A percentile compares a stretch with the other conserved stretches of the same genome.
Conservation (phyloP, 2,113 vertebrate genomes). For the Eclectus roratus region DNA sequence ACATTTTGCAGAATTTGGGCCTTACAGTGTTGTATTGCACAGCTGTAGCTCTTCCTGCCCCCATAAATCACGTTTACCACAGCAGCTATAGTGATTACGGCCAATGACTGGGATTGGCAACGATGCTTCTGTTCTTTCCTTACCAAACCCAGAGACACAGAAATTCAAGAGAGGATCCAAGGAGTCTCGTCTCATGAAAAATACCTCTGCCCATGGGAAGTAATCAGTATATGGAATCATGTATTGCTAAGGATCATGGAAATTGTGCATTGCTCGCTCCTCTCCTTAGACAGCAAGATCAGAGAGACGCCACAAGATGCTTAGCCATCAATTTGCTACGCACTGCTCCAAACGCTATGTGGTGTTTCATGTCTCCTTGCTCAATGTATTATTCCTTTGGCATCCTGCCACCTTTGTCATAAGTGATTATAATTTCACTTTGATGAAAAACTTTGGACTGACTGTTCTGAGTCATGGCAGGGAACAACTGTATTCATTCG, state of each 20-base stretch:
- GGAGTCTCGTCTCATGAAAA: neutral
- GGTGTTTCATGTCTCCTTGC: neutral
- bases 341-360: neutral
- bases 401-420: neutral
- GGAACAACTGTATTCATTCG: neutral
- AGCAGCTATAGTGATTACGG: neutral
- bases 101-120: rapidly evolving
- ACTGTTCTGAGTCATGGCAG: neutral
- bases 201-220: neutral
- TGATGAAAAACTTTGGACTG: neutral
- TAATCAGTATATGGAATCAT: rapidly evolving
- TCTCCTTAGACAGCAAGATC: neutral
- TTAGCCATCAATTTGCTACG: neutral
- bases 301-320: neutral
- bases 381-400: neutral
- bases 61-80: neutral
- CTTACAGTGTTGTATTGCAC: rapidly evolving
- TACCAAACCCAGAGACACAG: neutral
- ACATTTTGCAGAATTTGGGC: neutral
- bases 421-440: neutral
- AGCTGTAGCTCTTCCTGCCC: neutral
- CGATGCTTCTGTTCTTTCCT: neutral
- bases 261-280: rapidly evolving
- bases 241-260: neutral
- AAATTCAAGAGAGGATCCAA: neutral